Percentiles rank a stretch among this genome's conserved stretches.
Evolutionary conservation across 2,888 invertebrate species (phyloP).

Genomic region (Drosophila putrida): DNA sequence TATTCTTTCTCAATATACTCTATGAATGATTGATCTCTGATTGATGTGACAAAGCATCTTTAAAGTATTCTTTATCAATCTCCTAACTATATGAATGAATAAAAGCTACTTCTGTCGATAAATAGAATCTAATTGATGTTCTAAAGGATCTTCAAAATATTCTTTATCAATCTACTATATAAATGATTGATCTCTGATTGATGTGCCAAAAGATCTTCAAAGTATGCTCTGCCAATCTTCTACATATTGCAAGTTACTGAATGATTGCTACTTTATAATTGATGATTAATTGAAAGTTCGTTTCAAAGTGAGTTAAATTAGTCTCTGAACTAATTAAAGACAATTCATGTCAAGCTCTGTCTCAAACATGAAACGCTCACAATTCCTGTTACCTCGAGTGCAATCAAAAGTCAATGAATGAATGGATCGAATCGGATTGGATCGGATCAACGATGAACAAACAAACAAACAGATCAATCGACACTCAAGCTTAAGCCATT

Average conservation of each 20-base stretch:
- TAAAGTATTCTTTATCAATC: not conserved
- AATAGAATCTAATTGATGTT: no score
- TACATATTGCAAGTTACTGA: no score
- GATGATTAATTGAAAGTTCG: not conserved
- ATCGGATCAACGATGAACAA: constrained; percentile 32
- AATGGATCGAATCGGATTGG: no score
- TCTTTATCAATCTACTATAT: not conserved
- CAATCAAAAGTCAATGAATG: constrained; percentile 12
- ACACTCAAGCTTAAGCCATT: constrained; percentile 24
- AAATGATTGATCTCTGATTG: no score
- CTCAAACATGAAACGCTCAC: constrained; percentile 27
- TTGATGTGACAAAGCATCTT: not conserved
- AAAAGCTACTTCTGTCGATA: no score
- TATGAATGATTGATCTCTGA: not conserved
- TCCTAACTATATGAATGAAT: no score
- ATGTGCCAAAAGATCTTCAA: not conserved
- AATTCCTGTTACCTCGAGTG: constrained; percentile 17
- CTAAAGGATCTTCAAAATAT: not conserved
- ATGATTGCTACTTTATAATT: not conserved
- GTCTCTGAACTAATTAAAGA: not conserved
- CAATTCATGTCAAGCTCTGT: constrained; percentile 4
- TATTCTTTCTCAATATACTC: no score
- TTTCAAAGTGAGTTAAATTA: not conserved
- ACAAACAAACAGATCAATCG: constrained; percentile 38
- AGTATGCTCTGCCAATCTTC: not conserved